phyloP scores from a whole-genome alignment of 2,888 invertebrate genomes.

The Drosophila mercatorum region DNA sequence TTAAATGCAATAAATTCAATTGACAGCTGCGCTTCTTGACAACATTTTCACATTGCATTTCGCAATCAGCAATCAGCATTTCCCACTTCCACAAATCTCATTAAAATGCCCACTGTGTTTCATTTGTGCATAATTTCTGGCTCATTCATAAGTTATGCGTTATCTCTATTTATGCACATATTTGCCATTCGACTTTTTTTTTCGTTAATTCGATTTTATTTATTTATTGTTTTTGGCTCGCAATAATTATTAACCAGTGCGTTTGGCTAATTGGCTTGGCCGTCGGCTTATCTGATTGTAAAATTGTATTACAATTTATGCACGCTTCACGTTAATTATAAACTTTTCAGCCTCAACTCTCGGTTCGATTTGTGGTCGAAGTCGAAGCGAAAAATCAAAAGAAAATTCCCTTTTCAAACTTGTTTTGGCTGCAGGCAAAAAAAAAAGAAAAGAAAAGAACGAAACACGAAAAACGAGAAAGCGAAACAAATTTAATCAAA shows the following conservation, averaged over 20 bases:
- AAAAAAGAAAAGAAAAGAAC: too few species aligned
- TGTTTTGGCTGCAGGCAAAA: slow-evolving; percentile 25
- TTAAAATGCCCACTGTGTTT: slow-evolving; percentile 24
- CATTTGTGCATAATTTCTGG: slow-evolving; percentile 23
- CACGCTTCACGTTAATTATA: slow-evolving; percentile 32
- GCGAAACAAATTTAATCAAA: slow-evolving; percentile 69
- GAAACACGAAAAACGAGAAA: slow-evolving; percentile 2
- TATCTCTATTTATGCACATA: slow-evolving; percentile 64
- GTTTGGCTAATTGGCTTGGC: slow-evolving; percentile 60
- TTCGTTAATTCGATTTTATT: slow-evolving; percentile 7
- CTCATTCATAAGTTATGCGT: slow-evolving; percentile 51
- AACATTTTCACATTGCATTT: slow-evolving; percentile 3
- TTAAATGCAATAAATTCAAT: slow-evolving; percentile 74
- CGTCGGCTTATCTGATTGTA: slow-evolving; percentile 53
- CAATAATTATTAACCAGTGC: slow-evolving; percentile 50
- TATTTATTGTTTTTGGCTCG: neutral
- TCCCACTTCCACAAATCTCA: slow-evolving; percentile 6
- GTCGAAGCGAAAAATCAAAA: slow-evolving; percentile 36
- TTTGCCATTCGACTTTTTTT: slow-evolving; percentile 38
- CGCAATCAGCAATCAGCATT: neutral
- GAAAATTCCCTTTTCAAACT: slow-evolving; percentile 33
- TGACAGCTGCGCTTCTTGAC: slow-evolving; percentile 60
- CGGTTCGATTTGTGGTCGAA: slow-evolving; percentile 11
- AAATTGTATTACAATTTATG: slow-evolving; percentile 49
- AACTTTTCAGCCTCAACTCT: slow-evolving; percentile 3